Percentiles rank a stretch among this genome's conserved stretches.
These are phyloP conservation scores for Flabesymbios commensalis DNA, from an alignment of 2,888 invertebrate species.

Conservation along the genomic window DNA sequence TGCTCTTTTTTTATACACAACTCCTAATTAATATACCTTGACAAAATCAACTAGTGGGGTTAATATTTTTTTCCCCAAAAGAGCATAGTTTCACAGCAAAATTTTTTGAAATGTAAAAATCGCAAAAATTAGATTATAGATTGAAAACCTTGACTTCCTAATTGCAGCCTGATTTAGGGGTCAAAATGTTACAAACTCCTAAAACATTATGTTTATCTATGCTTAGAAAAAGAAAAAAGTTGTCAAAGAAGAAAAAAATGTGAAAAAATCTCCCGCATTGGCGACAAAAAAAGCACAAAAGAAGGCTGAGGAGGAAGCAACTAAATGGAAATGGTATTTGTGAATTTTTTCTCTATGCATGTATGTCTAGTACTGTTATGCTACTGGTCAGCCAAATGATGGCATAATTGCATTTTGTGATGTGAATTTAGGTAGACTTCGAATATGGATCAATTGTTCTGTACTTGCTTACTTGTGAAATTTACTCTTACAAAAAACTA, in stretches of 20 bases:
- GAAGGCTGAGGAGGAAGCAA: conserved; percentile 54
- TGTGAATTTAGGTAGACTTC: too few species aligned
- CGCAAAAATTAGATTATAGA: background rate
- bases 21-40: too few species aligned
- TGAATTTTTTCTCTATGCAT: background rate
- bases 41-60: too few species aligned
- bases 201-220: background rate
- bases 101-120: too few species aligned
- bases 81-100: too few species aligned
- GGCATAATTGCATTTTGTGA: too few species aligned
- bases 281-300: conserved; percentile 35
- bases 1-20: too few species aligned
- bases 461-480: background rate
- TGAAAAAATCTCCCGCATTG: conserved; percentile 34
- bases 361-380: too few species aligned
- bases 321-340: conserved; percentile 33
- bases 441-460: background rate
- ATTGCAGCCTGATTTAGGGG: background rate
- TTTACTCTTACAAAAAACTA: background rate
- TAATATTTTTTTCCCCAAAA: too few species aligned
- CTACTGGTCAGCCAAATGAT: too few species aligned
- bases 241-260: conserved; percentile 40
- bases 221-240: conserved; percentile 4
- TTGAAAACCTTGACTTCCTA: too few species aligned
- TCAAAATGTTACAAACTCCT: background rate